These are phyloP conservation scores for Atherix ibis DNA, from an alignment of 2,888 invertebrate species.

Conservation along the genomic window DNA sequence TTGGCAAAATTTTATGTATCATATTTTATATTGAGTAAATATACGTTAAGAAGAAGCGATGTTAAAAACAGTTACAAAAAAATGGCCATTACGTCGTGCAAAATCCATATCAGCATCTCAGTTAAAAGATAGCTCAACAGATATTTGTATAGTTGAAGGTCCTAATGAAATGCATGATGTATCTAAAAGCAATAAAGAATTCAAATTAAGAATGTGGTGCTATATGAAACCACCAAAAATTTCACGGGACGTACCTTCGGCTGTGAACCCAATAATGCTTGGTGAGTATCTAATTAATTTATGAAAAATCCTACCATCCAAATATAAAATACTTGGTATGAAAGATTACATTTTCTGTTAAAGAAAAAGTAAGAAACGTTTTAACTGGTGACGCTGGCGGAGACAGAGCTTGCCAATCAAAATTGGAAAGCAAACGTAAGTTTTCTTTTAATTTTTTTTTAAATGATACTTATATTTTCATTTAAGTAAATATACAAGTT, in stretches of 20 bases:
- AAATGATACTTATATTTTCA: background rate
- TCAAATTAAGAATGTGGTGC: constrained; percentile 6
- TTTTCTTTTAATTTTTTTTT: background rate
- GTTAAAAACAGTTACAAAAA: too few species aligned
- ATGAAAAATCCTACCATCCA: background rate
- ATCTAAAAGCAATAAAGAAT: constrained; percentile 2
- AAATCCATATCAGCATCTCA: too few species aligned
- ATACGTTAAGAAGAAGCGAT: too few species aligned
- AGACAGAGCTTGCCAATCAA: constrained; percentile 2
- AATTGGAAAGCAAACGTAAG: constrained; percentile 8
- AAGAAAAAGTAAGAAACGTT: constrained; percentile 7
- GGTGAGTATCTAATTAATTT: constrained; percentile 3
- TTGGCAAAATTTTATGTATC: too few species aligned
- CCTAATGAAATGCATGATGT: too few species aligned
- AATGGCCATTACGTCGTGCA: too few species aligned
- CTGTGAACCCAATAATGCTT: constrained; percentile 6
- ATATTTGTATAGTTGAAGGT: too few species aligned
- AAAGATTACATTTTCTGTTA: background rate
- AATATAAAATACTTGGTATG: background rate
- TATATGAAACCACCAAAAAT: constrained; percentile 9
- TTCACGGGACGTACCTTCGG: constrained; percentile 5
- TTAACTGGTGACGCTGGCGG: background rate
- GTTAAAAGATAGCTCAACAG: too few species aligned
- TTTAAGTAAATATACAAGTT: constrained; percentile 7
- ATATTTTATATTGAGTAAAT: too few species aligned